Evolutionary conservation across 1,140 invertebrate genomes (phyloP).

Genomic region (Tetraneura akinire): DNA sequence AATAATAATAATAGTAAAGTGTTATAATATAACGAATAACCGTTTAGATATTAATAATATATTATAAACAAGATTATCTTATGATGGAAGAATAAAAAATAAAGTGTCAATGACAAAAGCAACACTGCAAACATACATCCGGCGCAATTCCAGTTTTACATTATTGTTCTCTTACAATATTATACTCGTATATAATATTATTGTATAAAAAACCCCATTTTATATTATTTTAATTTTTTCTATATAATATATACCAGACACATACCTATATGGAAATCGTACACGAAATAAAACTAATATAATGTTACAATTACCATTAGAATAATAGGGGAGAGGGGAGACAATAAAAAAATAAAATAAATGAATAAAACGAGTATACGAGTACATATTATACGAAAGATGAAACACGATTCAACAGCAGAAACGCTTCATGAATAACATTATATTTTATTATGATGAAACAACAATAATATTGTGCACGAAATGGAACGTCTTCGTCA

Average conservation of each 20-base stretch:
- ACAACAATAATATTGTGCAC: conserved; percentile 51
- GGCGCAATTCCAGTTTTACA: conserved; percentile 45
- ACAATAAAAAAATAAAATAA: conserved; percentile 7
- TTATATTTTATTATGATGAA: conserved; percentile 42
- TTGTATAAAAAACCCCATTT: not conserved
- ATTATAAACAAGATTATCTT: conserved; percentile 19
- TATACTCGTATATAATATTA: no score
- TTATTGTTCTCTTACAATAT: conserved; percentile 36
- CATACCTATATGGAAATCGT: conserved; percentile 49
- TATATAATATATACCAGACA: not conserved
- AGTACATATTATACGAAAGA: no score
- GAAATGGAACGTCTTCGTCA: conserved; percentile 52
- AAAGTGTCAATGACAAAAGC: conserved; percentile 40
- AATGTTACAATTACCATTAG: conserved; percentile 50
- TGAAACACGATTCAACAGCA: conserved; percentile 49
- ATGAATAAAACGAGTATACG: conserved; percentile 16
- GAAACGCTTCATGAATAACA: conserved; percentile 49
- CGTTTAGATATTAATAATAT: not conserved
- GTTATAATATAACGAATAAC: conserved; percentile 1
- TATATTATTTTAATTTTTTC: no score
- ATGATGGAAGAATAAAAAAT: not conserved
- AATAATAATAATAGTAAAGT: no score
- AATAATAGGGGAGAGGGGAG: conserved; percentile 33
- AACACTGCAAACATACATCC: conserved; percentile 30
- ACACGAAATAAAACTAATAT: conserved; percentile 44